Evolutionary conservation across 1,140 invertebrate genomes (phyloP).

Genomic region (Olivierus martensii): DNA sequence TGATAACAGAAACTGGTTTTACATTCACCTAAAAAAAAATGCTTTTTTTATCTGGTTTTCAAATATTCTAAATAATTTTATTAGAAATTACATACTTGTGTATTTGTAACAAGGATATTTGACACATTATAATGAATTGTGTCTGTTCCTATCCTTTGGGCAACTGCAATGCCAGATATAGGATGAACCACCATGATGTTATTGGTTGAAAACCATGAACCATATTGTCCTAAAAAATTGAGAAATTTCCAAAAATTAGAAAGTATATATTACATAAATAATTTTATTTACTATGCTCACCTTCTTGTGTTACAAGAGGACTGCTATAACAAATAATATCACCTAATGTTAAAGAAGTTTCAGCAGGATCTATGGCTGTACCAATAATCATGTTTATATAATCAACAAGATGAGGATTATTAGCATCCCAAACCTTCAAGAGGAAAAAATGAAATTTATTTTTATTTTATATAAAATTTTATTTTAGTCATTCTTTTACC

Average conservation of each 20-base stretch:
- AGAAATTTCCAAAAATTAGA: background rate
- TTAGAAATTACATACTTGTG: constrained; percentile 22
- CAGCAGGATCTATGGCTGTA: constrained; percentile 27
- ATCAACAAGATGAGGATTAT: constrained; percentile 27
- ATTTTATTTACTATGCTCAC: constrained; percentile 14
- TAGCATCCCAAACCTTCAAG: constrained; percentile 30
- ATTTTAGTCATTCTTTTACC: constrained; percentile 16
- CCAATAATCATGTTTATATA: constrained; percentile 31
- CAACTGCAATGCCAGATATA: constrained; percentile 24
- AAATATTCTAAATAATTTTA: too few species aligned
- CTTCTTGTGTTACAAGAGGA: constrained; percentile 25
- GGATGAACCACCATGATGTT: constrained; percentile 21
- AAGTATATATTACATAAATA: background rate
- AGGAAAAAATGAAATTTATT: background rate
- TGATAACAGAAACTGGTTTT: background rate
- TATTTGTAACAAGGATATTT: constrained; percentile 23
- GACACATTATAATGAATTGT: constrained; percentile 26
- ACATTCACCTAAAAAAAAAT: constrained; percentile 7
- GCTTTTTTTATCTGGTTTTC: too few species aligned
- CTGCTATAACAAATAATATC: constrained; percentile 29
- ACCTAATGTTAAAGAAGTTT: constrained; percentile 23
- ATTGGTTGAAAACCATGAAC: constrained; percentile 23
- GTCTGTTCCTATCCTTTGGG: constrained; percentile 21
- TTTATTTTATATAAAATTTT: too few species aligned
- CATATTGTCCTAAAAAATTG: constrained; percentile 19